Conservation (phyloP, 2,797 vertebrate species). For the Manis javanica region DNA sequence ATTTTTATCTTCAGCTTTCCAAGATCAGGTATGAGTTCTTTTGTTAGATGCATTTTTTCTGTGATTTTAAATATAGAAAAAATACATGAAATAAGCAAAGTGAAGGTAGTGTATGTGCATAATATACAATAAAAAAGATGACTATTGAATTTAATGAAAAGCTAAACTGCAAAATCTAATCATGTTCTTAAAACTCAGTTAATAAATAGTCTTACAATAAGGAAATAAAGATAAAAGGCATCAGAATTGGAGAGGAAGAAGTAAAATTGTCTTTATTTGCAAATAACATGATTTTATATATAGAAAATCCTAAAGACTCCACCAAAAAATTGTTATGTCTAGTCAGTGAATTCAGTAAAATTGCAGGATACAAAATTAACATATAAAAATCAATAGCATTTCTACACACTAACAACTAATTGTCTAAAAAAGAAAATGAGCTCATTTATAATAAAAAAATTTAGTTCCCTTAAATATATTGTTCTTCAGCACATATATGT, state of each 20-base stretch:
- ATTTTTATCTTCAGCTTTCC: not conserved
- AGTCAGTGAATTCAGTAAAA: no score
- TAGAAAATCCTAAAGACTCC: no score
- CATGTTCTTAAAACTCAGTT: conserved; percentile 18
- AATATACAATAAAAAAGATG: not conserved
- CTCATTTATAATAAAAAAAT: not conserved
- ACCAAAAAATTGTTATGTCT: no score
- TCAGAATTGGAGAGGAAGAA: not conserved
- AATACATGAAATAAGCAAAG: not conserved
- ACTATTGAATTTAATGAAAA: not conserved
- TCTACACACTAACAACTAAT: not conserved
- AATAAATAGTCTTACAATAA: not conserved
- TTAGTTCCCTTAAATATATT: not conserved
- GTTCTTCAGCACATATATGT: not conserved
- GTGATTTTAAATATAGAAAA: conserved; percentile 30
- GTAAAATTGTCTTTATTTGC: not conserved
- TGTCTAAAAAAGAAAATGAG: not conserved
- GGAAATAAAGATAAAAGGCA: not conserved
- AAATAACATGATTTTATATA: no score
- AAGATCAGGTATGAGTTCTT: not conserved
- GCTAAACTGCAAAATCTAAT: not conserved
- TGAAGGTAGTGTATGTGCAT: not conserved
- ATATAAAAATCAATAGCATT: no score
- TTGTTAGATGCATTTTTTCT: not conserved
- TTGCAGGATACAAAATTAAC: no score